phyloP scores from a whole-genome alignment of 1,140 invertebrate genomes.

The Ceratina calcarata region DNA sequence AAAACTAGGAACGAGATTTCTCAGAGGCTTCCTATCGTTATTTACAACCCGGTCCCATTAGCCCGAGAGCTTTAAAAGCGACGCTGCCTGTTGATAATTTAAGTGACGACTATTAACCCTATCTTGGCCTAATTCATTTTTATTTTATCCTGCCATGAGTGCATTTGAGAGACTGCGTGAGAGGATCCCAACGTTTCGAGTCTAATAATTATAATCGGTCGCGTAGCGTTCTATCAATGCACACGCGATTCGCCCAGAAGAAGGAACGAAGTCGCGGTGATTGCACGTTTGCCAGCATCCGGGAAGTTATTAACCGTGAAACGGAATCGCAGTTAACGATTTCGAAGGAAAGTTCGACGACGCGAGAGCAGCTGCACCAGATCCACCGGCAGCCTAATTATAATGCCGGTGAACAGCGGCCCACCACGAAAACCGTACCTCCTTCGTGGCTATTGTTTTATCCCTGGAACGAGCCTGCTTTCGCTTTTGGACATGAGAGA shows the following conservation, averaged over 20 bases:
- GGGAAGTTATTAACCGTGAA: conserved; percentile 13
- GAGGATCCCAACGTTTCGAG: not conserved
- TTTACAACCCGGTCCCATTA: conserved; percentile 62
- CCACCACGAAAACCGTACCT: not conserved
- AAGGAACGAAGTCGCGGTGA: not conserved
- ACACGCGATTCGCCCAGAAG: not conserved
- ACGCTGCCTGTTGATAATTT: conserved; percentile 38
- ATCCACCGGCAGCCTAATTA: conserved; percentile 34
- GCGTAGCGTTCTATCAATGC: not conserved
- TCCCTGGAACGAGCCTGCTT: not conserved
- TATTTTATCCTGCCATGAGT: too few relatives aligned
- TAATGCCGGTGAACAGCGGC: conserved; percentile 11
- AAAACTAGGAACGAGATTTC: not conserved
- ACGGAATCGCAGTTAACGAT: conserved; percentile 9
- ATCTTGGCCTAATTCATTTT: too few relatives aligned
- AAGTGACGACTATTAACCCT: not conserved
- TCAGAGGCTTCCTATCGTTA: conserved; percentile 18
- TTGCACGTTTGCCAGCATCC: not conserved
- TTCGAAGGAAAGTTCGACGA: conserved; percentile 36
- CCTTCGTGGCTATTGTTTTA: conserved; percentile 46
- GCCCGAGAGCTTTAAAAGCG: conserved; percentile 62
- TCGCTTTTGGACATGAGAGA: not conserved
- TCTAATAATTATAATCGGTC: too few relatives aligned
- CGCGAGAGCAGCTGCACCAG: conserved; percentile 36
- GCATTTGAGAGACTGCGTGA: not conserved